Evolutionary conservation across 2,113 vertebrate genomes (phyloP).

Genomic region (Pristiophorus japonicus): DNA sequence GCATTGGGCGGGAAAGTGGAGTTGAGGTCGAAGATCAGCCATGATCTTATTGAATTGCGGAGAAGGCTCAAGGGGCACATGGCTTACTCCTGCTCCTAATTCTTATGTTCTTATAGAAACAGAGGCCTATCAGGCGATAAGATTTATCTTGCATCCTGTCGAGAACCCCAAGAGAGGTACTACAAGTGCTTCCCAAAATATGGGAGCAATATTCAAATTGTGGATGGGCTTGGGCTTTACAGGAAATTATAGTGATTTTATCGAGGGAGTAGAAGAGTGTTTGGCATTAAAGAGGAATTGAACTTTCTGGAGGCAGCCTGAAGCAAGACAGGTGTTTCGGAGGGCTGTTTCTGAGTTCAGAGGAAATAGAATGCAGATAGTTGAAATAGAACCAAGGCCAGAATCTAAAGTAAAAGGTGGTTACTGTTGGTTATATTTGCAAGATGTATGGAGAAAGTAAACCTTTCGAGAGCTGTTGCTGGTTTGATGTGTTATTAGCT

Average conservation of each 20-base stretch:
- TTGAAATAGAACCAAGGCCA: background rate
- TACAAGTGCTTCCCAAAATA: background rate
- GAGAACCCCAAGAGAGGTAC: background rate
- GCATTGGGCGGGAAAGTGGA: too few relatives aligned
- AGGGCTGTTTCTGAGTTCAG: too few relatives aligned
- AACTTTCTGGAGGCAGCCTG: too few relatives aligned
- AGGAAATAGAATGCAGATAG: too few relatives aligned
- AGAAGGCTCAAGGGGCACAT: too few relatives aligned
- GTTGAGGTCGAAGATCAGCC: too few relatives aligned
- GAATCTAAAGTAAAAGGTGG: background rate
- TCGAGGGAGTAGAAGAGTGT: too few relatives aligned
- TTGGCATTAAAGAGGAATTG: background rate
- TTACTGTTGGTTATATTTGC: background rate
- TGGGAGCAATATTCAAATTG: background rate
- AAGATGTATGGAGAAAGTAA: too few relatives aligned
- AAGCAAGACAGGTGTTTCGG: too few relatives aligned
- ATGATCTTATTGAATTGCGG: too few relatives aligned
- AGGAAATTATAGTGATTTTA: background rate
- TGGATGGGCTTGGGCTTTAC: background rate
- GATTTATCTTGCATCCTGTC: background rate
- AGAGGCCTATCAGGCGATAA: background rate
- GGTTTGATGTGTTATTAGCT: background rate
- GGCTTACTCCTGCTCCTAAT: too few relatives aligned
- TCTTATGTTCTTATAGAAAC: background rate
- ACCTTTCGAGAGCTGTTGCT: background rate